Conservation (phyloP, 2,113 vertebrate species). For the Leptosomus discolor region DNA sequence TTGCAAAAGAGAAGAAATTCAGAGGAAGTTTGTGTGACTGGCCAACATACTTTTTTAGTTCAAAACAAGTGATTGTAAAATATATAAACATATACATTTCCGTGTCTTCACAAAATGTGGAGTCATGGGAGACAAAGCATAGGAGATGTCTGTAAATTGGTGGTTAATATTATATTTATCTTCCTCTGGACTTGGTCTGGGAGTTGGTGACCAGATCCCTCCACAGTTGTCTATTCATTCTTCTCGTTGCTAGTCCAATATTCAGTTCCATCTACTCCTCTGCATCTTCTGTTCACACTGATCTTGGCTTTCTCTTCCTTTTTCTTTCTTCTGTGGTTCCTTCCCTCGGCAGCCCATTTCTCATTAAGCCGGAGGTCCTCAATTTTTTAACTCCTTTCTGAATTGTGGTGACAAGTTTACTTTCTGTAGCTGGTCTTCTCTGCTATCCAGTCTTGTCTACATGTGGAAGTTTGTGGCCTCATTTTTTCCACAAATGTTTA, state of each 20-base stretch:
- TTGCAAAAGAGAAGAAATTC: background rate
- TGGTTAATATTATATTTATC: background rate
- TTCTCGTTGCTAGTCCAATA: background rate
- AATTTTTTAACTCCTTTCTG: background rate
- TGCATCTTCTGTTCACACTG: background rate
- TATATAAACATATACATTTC: background rate
- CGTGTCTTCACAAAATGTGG: background rate
- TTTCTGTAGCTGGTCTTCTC: background rate
- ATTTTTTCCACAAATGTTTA: background rate
- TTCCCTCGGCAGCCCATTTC: background rate
- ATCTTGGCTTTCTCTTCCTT: background rate
- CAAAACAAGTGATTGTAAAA: background rate
- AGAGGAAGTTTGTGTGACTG: background rate
- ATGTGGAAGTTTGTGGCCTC: background rate
- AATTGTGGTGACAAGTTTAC: background rate
- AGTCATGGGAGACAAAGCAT: background rate
- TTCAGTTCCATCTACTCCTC: background rate
- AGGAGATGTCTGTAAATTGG: background rate
- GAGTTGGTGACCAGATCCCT: background rate
- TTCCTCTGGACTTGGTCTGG: background rate
- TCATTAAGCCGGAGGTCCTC: background rate
- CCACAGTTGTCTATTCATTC: background rate
- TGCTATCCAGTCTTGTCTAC: background rate
- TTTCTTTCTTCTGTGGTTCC: background rate
- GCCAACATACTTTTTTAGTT: background rate